A percentile compares a stretch with the other conserved stretches of the same genome.
phyloP scores from a whole-genome alignment of 2,797 vertebrate genomes.

The Cynodonichthys magdalenae region DNA sequence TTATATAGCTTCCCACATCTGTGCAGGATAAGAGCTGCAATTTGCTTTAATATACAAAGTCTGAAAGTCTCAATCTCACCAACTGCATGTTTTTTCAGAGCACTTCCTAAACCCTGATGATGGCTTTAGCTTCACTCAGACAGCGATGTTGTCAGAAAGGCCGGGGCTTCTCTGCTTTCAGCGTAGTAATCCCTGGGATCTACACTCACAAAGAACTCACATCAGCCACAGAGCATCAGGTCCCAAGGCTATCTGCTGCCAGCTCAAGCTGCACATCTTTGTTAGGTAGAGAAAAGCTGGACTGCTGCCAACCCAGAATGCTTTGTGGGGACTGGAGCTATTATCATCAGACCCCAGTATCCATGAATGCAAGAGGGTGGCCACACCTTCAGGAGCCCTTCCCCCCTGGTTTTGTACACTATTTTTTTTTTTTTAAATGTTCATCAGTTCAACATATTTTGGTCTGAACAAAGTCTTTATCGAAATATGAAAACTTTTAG shows the following conservation, averaged over 20 bases:
- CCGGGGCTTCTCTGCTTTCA: constrained; percentile 73
- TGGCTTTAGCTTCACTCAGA: constrained; percentile 49
- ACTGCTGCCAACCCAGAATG: constrained; percentile 56
- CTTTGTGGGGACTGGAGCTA: constrained; percentile 67
- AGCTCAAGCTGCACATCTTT: constrained; percentile 67
- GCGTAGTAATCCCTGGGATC: constrained; percentile 74
- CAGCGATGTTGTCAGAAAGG: constrained; percentile 53
- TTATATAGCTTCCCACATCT: constrained; percentile 7
- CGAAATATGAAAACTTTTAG: too few relatives aligned
- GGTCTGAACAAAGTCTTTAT: too few relatives aligned
- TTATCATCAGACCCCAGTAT: constrained; percentile 59
- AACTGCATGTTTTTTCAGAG: constrained; percentile 47
- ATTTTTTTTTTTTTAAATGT: not conserved
- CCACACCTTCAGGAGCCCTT: constrained; percentile 20
- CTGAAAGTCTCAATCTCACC: constrained; percentile 21
- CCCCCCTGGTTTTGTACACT: constrained; percentile 21
- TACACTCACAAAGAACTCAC: constrained; percentile 67
- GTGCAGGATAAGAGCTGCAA: constrained; percentile 14
- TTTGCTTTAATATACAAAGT: constrained; percentile 25
- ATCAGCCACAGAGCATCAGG: constrained; percentile 45
- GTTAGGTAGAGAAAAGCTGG: constrained; percentile 48
- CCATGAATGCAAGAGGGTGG: constrained; percentile 53
- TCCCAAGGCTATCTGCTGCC: constrained; percentile 65
- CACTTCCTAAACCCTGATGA: constrained; percentile 48
- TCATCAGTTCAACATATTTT: constrained; percentile 1